Percentiles rank a stretch among this genome's conserved stretches.
Evolutionary conservation across 2,888 invertebrate genomes (phyloP).

Genomic region (Phymatocera aterrima): DNA sequence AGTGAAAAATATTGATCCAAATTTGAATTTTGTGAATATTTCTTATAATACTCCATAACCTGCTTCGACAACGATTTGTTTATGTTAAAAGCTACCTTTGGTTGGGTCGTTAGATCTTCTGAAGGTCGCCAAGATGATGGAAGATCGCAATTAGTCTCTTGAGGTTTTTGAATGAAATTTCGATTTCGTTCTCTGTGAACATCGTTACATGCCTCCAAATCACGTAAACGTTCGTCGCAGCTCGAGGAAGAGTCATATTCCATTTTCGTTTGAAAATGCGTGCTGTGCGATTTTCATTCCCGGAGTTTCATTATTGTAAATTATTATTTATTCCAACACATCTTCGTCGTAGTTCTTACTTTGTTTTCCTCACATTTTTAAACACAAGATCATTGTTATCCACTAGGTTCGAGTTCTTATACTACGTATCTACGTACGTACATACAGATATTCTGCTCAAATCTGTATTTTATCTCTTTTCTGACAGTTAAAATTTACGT

Average conservation of each 20-base stretch:
- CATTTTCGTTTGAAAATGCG: too few relatives aligned
- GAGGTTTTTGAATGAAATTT: background rate
- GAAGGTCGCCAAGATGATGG: slow-evolving; percentile 51
- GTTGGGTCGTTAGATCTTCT: slow-evolving; percentile 37
- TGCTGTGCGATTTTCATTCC: background rate
- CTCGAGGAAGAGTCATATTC: slow-evolving; percentile 69
- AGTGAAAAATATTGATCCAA: slow-evolving; percentile 81
- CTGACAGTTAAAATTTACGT: slow-evolving; percentile 30
- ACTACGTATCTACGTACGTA: background rate
- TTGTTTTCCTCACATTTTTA: slow-evolving; percentile 22
- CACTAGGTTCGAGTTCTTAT: background rate
- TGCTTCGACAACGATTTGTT: slow-evolving; percentile 64
- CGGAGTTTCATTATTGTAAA: slow-evolving; percentile 5
- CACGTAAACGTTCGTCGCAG: slow-evolving; percentile 61
- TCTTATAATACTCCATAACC: slow-evolving; percentile 81
- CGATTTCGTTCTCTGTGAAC: background rate
- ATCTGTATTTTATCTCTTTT: background rate
- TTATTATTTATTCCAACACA: background rate
- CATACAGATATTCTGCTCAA: background rate
- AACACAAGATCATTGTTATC: background rate
- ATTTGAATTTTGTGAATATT: slow-evolving; percentile 81
- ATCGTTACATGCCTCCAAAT: slow-evolving; percentile 57
- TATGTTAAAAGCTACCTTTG: slow-evolving; percentile 49
- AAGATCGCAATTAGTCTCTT: background rate
- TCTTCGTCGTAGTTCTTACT: background rate